Percentiles rank a stretch among this genome's conserved stretches.
phyloP scores from a whole-genome alignment of 2,888 invertebrate species.

The Corythucha ciliata region DNA sequence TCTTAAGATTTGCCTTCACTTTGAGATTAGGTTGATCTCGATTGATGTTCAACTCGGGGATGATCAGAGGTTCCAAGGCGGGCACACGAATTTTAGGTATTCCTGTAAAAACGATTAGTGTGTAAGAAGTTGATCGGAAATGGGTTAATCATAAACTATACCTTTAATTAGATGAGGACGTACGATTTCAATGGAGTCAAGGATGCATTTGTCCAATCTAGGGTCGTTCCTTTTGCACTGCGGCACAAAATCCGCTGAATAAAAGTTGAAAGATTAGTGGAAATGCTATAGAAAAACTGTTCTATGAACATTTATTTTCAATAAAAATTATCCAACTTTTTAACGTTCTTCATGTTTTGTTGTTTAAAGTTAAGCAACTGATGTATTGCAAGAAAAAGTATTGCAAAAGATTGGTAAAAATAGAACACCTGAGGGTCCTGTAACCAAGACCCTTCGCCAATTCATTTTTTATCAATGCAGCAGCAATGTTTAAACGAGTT shows the following conservation, averaged over 20 bases:
- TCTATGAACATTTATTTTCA: background rate
- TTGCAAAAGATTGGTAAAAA: too few relatives aligned
- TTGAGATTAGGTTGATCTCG: slow-evolving; percentile 49
- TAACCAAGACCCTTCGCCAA: too few relatives aligned
- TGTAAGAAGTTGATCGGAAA: background rate
- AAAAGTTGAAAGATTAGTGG: too few relatives aligned
- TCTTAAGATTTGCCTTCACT: slow-evolving; percentile 47
- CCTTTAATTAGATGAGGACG: slow-evolving; percentile 62
- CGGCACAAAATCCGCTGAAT: slow-evolving; percentile 41
- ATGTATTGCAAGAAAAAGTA: too few relatives aligned
- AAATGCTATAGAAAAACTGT: too few relatives aligned
- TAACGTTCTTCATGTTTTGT: too few relatives aligned
- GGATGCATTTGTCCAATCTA: slow-evolving; percentile 63
- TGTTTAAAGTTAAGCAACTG: too few relatives aligned
- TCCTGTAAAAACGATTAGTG: slow-evolving; percentile 48
- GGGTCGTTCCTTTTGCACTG: slow-evolving; percentile 51
- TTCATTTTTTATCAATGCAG: too few relatives aligned
- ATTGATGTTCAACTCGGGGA: slow-evolving; percentile 56
- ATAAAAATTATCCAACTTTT: too few relatives aligned
- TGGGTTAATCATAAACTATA: too few relatives aligned
- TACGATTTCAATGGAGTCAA: slow-evolving; percentile 59
- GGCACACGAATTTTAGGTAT: slow-evolving; percentile 60
- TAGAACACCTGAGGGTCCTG: too few relatives aligned
- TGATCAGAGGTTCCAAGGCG: slow-evolving; percentile 70
- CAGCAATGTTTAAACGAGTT: too few relatives aligned